Conservation (phyloP, 2,797 vertebrate genomes). For the Sebastes nivosus region DNA sequence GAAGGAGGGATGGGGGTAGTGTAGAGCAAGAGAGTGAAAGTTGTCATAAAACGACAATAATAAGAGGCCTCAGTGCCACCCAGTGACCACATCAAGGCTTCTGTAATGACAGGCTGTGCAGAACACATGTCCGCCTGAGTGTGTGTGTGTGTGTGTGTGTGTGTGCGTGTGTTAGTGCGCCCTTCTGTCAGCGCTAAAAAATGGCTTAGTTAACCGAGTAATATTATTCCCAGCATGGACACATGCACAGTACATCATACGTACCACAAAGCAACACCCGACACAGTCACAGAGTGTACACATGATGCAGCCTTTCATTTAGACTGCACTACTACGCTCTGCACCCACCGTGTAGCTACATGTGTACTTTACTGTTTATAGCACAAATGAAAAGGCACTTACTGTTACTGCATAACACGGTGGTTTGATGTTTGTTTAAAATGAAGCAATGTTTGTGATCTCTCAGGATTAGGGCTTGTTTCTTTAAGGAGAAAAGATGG, state of each 20-base stretch:
- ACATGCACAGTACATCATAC: constrained; percentile 41
- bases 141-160: not conserved
- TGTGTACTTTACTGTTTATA: not conserved
- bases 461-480: not conserved
- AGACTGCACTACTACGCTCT: not conserved
- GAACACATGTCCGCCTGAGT: constrained; percentile 65
- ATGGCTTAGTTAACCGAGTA: constrained; percentile 58
- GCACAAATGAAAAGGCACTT: not conserved
- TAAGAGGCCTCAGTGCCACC: constrained; percentile 79
- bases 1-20: not conserved
- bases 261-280: constrained; percentile 43
- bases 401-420: not conserved
- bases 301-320: constrained; percentile 38
- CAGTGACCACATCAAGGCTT: constrained; percentile 83
- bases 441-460: not conserved
- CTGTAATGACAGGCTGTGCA: constrained; percentile 79
- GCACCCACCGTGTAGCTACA: not conserved
- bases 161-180: constrained; percentile 33
- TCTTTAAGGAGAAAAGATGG: too few relatives aligned
- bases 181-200: constrained; percentile 63
- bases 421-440: not conserved
- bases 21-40: constrained; percentile 73
- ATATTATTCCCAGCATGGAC: constrained; percentile 55
- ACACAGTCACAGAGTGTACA: not conserved
- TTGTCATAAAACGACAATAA: constrained; percentile 81